Base-by-base conservation (phyloP, 2,888 invertebrate genomes). In the Leptarthrus brevirostris region DNA sequence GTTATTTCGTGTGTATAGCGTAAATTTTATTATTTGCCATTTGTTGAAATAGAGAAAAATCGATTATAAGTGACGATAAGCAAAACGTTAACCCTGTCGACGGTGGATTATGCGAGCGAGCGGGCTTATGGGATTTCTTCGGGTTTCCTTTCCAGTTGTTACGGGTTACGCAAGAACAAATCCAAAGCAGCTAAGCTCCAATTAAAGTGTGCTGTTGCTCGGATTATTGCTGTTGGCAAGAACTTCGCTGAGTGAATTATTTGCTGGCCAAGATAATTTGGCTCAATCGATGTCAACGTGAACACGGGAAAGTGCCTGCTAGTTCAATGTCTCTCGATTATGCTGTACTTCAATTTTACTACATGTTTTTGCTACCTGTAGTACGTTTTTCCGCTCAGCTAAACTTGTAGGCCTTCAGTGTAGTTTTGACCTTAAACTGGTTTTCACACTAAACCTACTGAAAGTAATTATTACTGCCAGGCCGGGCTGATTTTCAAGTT, bases 391-490 rank as follows among this genome's bases (percentile, higher is more conserved):
- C 40, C 34, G 56, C 30, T 12, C 14, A 16, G 34, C 34, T 18
- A 36, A 58, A 58, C 40, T 26, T 36, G 58, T 58, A 36, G 36
- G 36, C 58, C 58, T 58, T 58, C 58, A 12, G 58, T 58, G 58
- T 58, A 58, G 36, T 40, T 58, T 58, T 58, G 58, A 58, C 58
- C 36, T 58, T 58, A 58, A 58, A 58, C 58, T 58, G 58, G 58
- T 58, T 58, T 58, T 10, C 12, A 40, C n/a, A 12, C 40, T 30
- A 30, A 3, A 30, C 30, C 30, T 8, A 8, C 30, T 5, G 30
- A 30, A 30, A 30, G 8, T 30, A 5, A 30, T n/a, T n/a, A n/a
- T n/a, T n/a, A n/a, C n/a, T n/a, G n/a, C n/a, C n/a, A n/a, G n/a
- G n/a, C n/a, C n/a, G n/a, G n/a, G n/a, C 30, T 30, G 30, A 5